Base-by-base conservation (phyloP, 2,113 vertebrate genomes). In the Oostethus manadensis region DNA sequence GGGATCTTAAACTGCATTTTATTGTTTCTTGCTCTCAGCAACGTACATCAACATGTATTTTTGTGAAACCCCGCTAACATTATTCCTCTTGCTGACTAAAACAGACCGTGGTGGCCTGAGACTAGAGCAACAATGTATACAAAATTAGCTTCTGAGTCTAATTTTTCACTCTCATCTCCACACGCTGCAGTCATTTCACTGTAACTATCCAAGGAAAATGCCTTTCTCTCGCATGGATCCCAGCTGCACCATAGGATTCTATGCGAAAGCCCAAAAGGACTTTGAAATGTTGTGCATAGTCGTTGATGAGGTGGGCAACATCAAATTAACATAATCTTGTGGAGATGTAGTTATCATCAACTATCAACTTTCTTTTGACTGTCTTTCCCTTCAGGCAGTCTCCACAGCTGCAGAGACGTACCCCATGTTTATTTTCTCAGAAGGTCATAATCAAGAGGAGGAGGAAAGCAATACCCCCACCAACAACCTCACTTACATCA, bases 221-320 rank as follows among this genome's bases (percentile, higher is more conserved):
- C 10, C 90, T 42, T 92, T 97, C 54, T 63, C 82, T 45, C 92
- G 91, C 70, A 93, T 97, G 93, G 94, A 96, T 81, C 94, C 94
- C 15, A 95, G 94, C 87, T 97, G 94, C 38, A 93, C 94, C 0
- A 84, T 97, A 4, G 94, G 94, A 0, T 96, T 97, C 76, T 96
- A 94, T 1, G 91, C 91, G 10, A 86, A 83, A 56, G 79, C 82
- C 70, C 81, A 78, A 42, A 87, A 70, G 26, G 92, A 93, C 33
- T 92, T 97, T 70, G 89, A 92, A 42, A 72, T 51, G 0, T 86
- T 97, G 9, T 91, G 92, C 58, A 56, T 74, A 0, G 76, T 72
- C 40, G 85, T 97, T 56, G 78, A 68, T 48, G 78, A 68, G 88
- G 94, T 96, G 11, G 17, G 17, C 18, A 48, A 35, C 26, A 9